Evolutionary conservation across 2,888 invertebrate genomes (phyloP), one percentile per base, ranked within the genome.

Genomic region (Diadromus collaris): DNA sequence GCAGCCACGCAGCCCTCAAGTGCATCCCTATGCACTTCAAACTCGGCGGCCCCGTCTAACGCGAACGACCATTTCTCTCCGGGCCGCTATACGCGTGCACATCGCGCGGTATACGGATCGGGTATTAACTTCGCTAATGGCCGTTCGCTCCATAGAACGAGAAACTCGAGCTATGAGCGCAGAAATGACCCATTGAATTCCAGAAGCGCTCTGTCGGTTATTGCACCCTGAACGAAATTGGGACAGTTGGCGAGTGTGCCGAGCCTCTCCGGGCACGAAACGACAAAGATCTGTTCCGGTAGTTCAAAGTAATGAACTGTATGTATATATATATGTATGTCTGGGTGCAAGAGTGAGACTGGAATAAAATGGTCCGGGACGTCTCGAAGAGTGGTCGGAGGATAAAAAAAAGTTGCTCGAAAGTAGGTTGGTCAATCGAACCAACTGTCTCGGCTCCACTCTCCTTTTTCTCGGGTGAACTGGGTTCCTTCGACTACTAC

Each of bases 341-440:
- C 1, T 51, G 13, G 9, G 1, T 5, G 13, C 10, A 48, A 48
- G 5, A 48, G 44, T 21, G 48, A 48, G 48, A 48, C 19, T 2
- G 51, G 21, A 21, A 21, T 21, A 21, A 9, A 2, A 51, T 21
- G 21, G 21, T n/a, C 19, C 21, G 21, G 19, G 48, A 21, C 7
- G 21, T 9, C 9, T 2, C 19, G 19, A 2, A 24, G 24, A 38
- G 67, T 34, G 34, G 24, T 10, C 21, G 51, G 32, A 32, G 21
- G 19, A 48, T 3, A 51, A 38, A 68, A 56, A n/a, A 68, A 68
- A 56, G 27, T 41, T 19, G 51, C 41, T 56, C 19, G 56, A 68
- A 68, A 68, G 68, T 56, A 68, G 44, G 68, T 68, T 68, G 68
- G 68, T 68, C 68, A 68, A 68, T 68, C 56, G 68, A 68, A 29